Evolutionary conservation across 2,113 vertebrate genomes (phyloP).

Genomic region (Coryphaenoides rupestris): DNA sequence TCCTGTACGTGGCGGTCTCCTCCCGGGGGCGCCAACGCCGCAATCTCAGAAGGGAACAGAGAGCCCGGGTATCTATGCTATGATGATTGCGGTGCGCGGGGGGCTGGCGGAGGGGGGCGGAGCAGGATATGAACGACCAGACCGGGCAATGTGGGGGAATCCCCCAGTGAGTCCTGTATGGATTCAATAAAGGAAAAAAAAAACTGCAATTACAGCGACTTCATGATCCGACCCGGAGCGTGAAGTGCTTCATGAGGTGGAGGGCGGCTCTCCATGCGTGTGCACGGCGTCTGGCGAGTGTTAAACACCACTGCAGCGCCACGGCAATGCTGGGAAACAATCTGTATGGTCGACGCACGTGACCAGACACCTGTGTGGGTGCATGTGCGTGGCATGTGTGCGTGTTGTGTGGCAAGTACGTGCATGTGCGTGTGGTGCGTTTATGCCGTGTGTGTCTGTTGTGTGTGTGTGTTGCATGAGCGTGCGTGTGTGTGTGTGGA

Average conservation of each 20-base stretch:
- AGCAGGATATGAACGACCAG: conserved; percentile 41
- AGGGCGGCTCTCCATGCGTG: conserved; percentile 42
- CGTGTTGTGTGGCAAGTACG: no score
- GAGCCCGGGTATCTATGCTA: conserved; percentile 22
- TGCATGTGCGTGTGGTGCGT: conserved; percentile 15
- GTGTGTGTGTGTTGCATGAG: conserved; percentile 2
- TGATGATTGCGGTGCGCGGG: conserved; percentile 42
- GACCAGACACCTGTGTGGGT: background rate
- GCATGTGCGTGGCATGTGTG: conserved; percentile 17
- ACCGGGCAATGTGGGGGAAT: conserved; percentile 49
- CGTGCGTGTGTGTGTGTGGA: background rate
- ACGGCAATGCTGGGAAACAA: conserved; percentile 25
- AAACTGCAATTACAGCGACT: conserved; percentile 53
- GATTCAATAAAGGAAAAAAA: conserved; percentile 62
- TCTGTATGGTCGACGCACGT: background rate
- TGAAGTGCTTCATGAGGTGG: conserved; percentile 51
- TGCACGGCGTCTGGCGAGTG: conserved; percentile 34
- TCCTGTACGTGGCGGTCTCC: conserved; percentile 34
- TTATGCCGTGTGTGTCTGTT: conserved; percentile 15
- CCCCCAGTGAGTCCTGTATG: conserved; percentile 53
- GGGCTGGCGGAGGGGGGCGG: background rate
- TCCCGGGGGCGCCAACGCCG: conserved; percentile 50
- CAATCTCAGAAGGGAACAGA: conserved; percentile 51
- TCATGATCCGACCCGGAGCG: conserved; percentile 46
- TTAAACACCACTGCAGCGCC: no score